Evolutionary conservation across 2,888 invertebrate genomes (phyloP).

Genomic region (Leptopilina myrica): DNA sequence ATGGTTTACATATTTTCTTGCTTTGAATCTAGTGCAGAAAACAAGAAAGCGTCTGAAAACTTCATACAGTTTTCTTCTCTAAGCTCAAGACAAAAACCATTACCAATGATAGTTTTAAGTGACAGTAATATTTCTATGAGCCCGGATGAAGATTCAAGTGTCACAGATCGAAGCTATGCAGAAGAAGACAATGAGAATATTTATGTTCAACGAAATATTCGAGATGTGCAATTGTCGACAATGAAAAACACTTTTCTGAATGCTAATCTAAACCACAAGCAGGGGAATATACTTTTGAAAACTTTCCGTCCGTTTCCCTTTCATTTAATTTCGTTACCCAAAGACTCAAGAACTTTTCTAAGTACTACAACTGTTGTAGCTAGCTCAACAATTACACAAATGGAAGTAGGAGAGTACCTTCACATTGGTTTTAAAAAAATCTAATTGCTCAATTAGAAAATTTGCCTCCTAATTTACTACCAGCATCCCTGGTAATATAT

Average conservation of each 20-base stretch:
- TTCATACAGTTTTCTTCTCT: no score
- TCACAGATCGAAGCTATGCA: no score
- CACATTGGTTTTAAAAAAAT: conserved; percentile 47
- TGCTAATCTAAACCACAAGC: conserved; percentile 36
- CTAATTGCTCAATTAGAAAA: background rate
- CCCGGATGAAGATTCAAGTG: no score
- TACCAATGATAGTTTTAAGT: no score
- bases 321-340: conserved; percentile 36
- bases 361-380: conserved; percentile 32
- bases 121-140: no score
- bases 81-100: no score
- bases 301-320: conserved; percentile 39
- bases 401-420: conserved; percentile 46
- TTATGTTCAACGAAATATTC: no score
- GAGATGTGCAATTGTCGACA: no score
- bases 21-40: no score
- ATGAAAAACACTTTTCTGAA: background rate
- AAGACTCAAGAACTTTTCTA: conserved; percentile 38
- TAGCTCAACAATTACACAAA: conserved; percentile 11
- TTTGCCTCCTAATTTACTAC: conserved; percentile 6
- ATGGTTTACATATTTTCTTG: no score
- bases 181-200: no score
- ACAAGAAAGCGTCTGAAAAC: no score
- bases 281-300: conserved; percentile 41
- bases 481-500: conserved; percentile 41